phyloP scores from a whole-genome alignment of 2,797 vertebrate genomes.

The Acomys russatus region DNA sequence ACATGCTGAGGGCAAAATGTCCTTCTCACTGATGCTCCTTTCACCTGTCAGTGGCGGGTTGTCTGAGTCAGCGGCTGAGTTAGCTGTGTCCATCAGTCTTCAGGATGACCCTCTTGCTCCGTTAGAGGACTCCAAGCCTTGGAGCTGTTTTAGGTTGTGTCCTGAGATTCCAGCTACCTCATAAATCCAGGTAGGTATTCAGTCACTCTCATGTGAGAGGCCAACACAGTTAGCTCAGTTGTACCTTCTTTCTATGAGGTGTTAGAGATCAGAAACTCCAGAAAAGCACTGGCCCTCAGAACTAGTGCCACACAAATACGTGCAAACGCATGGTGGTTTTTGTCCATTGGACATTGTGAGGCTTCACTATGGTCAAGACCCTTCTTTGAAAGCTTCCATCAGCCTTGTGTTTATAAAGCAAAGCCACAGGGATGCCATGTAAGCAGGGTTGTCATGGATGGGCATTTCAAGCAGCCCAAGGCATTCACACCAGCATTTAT shows the following conservation, averaged over 20 bases:
- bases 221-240: fast-evolving
- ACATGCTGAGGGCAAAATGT: not conserved
- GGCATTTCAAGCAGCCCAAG: constrained; percentile 23
- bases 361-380: not conserved
- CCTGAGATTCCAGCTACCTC: not conserved
- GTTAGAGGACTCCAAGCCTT: not conserved
- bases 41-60: not conserved
- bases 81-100: not conserved
- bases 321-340: not conserved
- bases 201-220: not conserved
- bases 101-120: not conserved
- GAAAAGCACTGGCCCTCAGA: not conserved
- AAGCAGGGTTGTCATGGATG: not conserved
- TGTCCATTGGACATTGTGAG: not conserved
- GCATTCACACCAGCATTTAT: not conserved
- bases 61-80: not conserved
- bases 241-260: not conserved
- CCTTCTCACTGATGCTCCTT: not conserved
- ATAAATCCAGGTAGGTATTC: not conserved
- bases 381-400: not conserved
- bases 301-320: not conserved
- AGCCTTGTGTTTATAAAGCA: not conserved
- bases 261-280: not conserved
- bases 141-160: not conserved
- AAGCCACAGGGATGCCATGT: not conserved